These are phyloP conservation scores for Alouatta palliata DNA, from an alignment of 2,113 vertebrate genomes.

Conservation along the genomic window DNA sequence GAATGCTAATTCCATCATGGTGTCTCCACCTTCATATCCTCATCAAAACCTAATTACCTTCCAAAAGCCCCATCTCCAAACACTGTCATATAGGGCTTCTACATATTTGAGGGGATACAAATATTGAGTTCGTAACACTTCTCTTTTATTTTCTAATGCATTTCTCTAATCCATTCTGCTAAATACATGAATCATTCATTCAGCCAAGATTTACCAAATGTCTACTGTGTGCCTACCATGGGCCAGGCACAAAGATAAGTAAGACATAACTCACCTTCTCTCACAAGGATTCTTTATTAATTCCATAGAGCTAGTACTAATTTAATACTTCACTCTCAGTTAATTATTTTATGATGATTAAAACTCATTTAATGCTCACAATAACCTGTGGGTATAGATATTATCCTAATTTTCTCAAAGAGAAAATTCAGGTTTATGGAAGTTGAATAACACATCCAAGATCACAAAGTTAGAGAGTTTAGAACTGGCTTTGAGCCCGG, in stretches of 20 bases:
- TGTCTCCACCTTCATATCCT: background rate
- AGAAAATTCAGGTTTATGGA: background rate
- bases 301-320: background rate
- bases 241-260: background rate
- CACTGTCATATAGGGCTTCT: background rate
- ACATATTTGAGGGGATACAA: background rate
- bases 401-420: background rate
- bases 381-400: background rate
- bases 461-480: background rate
- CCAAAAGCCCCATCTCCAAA: background rate
- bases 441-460: background rate
- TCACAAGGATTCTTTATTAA: background rate
- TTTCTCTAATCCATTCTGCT: background rate
- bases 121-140: too few relatives aligned
- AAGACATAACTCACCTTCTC: background rate
- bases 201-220: background rate
- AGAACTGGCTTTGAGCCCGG: background rate
- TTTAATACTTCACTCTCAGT: background rate
- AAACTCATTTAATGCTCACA: background rate
- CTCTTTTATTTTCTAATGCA: background rate
- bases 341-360: background rate
- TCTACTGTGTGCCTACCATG: background rate
- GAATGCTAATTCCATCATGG: background rate
- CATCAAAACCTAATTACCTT: background rate
- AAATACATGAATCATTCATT: background rate